These are phyloP conservation scores for Amphipyra berbera DNA, from an alignment of 2,888 invertebrate genomes.

Conservation along the genomic window DNA sequence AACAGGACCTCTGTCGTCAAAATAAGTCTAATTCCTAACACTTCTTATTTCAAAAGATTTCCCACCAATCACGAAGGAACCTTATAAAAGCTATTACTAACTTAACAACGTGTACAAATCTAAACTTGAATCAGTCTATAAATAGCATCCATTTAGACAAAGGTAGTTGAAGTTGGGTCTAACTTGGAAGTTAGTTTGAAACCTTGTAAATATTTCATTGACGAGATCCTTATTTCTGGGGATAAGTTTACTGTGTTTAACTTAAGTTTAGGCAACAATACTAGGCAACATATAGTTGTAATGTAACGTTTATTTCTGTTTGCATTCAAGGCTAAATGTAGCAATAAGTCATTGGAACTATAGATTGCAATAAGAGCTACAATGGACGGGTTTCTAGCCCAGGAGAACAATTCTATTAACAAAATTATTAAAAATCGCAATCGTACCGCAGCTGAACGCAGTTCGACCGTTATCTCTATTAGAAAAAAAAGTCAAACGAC, in stretches of 20 bases:
- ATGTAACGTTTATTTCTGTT: conserved; percentile 12
- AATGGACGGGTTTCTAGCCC: conserved; percentile 24
- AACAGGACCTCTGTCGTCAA: no score
- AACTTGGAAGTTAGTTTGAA: conserved; percentile 14
- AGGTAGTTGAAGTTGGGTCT: conserved; percentile 15
- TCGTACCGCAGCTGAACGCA: no score
- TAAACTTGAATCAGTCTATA: conserved; percentile 10
- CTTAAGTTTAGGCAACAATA: conserved; percentile 12
- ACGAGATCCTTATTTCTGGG: conserved; percentile 1
- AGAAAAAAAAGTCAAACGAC: no score
- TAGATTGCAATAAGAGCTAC: conserved; percentile 29
- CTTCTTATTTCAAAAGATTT: background rate
- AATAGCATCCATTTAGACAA: conserved; percentile 5
- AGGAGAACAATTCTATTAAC: background rate
- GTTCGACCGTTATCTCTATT: no score
- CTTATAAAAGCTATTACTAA: background rate
- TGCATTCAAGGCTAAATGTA: conserved; percentile 41
- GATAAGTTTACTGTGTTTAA: conserved; percentile 2
- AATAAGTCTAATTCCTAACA: background rate
- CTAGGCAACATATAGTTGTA: conserved; percentile 28
- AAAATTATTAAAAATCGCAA: no score
- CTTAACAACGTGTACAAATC: background rate
- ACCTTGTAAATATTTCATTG: conserved; percentile 17
- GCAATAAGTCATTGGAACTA: conserved; percentile 34
- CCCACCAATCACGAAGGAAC: no score